These are phyloP conservation scores for Microtus oregoni DNA, from an alignment of 2,113 vertebrate species.

Conservation along the genomic window DNA sequence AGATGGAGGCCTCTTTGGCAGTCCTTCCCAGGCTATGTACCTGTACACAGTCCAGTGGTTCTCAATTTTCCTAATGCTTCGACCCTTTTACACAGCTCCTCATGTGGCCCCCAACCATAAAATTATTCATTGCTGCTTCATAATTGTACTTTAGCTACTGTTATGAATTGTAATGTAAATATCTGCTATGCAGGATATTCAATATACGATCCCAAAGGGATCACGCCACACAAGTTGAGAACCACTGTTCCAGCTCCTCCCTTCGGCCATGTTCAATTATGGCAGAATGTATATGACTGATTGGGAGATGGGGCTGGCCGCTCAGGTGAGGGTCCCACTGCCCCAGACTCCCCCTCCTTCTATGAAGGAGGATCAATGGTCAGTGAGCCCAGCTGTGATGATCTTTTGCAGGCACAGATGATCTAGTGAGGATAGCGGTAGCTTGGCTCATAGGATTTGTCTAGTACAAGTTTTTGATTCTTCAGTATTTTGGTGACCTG, in stretches of 20 bases:
- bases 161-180: neutral
- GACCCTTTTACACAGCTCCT: neutral
- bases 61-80: neutral
- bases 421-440: neutral
- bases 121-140: neutral
- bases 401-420: neutral
- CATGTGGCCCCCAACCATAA: neutral
- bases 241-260: accelerated
- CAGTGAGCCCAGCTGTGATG: neutral
- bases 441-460: neutral
- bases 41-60: neutral
- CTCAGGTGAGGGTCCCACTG: neutral
- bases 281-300: neutral
- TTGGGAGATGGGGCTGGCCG: neutral
- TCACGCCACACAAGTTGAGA: neutral
- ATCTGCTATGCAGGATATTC: neutral
- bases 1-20: too few species aligned
- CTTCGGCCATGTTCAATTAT: too few species aligned
- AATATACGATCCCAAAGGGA: neutral
- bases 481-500: neutral
- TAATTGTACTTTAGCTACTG: neutral
- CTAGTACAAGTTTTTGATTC: neutral
- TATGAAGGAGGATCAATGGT: neutral
- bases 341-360: neutral
- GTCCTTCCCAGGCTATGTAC: neutral